phyloP scores from a whole-genome alignment of 1,140 invertebrate species.

The Drosophila ananassae region DNA sequence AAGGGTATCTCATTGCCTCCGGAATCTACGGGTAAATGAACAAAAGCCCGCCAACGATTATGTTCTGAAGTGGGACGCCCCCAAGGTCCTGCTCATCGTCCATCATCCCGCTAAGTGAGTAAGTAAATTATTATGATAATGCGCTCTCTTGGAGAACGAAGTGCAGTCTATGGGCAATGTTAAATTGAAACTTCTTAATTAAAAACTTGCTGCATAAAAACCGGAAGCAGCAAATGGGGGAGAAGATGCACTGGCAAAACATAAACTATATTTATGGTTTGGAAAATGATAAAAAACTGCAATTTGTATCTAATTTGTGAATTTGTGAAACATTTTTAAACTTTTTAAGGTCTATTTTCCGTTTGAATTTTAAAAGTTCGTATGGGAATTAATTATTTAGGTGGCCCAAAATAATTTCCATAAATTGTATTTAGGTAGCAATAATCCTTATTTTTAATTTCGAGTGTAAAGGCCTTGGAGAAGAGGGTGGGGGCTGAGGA shows the following conservation, averaged over 20 bases:
- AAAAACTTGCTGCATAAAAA: slow-evolving; percentile 72
- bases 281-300: too few relatives aligned
- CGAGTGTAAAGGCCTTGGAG: slow-evolving; percentile 22
- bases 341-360: too few relatives aligned
- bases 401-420: neutral
- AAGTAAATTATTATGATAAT: slow-evolving; percentile 78
- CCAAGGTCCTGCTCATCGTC: neutral
- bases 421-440: slow-evolving; percentile 32
- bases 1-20: slow-evolving; percentile 25
- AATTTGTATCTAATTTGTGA: neutral
- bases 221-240: slow-evolving; percentile 29
- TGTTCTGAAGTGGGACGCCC: slow-evolving; percentile 6
- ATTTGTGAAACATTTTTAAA: neutral
- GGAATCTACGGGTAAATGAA: neutral
- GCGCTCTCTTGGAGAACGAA: slow-evolving; percentile 28
- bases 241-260: slow-evolving; percentile 19
- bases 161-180: slow-evolving; percentile 46
- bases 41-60: slow-evolving; percentile 4
- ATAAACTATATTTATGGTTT: neutral
- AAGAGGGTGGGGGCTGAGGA: neutral
- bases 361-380: neutral
- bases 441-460: slow-evolving; percentile 40
- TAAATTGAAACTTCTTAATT: slow-evolving; percentile 80
- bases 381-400: neutral
- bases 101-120: slow-evolving; percentile 53